A percentile compares a stretch with the other conserved stretches of the same genome.
phyloP scores from a whole-genome alignment of 2,113 vertebrate species.

The Hirundichthys speculiger region DNA sequence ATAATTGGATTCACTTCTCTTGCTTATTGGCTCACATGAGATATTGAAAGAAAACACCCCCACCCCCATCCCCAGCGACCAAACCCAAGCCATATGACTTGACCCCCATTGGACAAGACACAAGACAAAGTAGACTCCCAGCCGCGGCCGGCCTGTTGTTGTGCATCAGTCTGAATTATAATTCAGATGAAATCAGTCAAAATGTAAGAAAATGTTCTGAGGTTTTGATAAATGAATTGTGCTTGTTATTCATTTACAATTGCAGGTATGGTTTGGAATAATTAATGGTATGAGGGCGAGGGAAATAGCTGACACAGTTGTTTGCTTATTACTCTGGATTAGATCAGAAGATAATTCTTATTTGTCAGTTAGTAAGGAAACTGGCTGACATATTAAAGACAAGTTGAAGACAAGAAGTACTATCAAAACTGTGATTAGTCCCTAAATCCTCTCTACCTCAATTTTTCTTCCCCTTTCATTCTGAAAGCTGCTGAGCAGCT shows the following conservation, averaged over 20 bases:
- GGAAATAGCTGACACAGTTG: conserved; percentile 10
- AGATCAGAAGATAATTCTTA: conserved; percentile 1
- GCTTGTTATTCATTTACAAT: background rate
- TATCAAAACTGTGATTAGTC: background rate
- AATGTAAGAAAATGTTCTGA: background rate
- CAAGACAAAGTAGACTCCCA: conserved; percentile 30
- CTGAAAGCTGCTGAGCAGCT: background rate
- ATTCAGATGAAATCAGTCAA: conserved; percentile 2
- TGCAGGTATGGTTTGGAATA: background rate
- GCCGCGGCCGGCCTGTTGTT: conserved; percentile 32
- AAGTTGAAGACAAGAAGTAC: background rate
- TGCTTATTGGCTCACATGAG: conserved; percentile 75
- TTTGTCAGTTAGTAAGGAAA: background rate
- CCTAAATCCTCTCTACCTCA: conserved; percentile 5
- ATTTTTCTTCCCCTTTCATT: conserved; percentile 29
- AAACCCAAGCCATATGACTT: conserved; percentile 63
- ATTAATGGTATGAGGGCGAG: background rate
- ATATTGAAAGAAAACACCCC: conserved; percentile 79
- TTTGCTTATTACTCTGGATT: conserved; percentile 25
- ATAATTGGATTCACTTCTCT: conserved; percentile 72
- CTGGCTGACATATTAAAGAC: background rate
- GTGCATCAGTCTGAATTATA: conserved; percentile 22
- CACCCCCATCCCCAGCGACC: conserved; percentile 50
- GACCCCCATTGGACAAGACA: conserved; percentile 59
- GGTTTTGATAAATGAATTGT: background rate